Base-by-base conservation (phyloP, 2,113 vertebrate genomes). In the Engystomops pustulosus region DNA sequence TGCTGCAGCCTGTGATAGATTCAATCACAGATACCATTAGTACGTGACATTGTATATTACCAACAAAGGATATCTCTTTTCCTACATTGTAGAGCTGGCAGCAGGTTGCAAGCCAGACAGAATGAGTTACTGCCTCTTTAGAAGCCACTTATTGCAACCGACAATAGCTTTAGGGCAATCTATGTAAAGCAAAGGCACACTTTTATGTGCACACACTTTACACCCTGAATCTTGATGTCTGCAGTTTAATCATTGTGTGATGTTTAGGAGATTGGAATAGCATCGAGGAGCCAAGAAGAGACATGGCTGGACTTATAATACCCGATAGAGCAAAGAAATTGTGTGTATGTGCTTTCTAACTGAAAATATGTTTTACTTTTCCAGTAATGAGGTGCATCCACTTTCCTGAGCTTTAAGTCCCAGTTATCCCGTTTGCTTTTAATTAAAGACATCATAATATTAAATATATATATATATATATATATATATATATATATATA, bases 161-260 rank as follows among this genome's bases (percentile, higher is more conserved):
- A 82, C 80, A 82, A 82, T 82, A 82, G 80, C 80, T 82, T 72
- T 72, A 82, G 80, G 80, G 80, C 80, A 72, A 82, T 82, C 47
- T 82, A 72, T 82, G 80, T 82, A 71, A 82, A 82, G 80, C 47
- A 82, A 72, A 36, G 49, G 68, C 80, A 82, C 69, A 82, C 80
- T 82, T 82, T 72, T 72, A 82, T 82, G 80, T 82, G 68, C 68
- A 72, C 80, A 82, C 68, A 72, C 80, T 82, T 60, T 72, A 82
- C 69, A 82, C 69, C 49, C 69, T 72, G 68, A 82, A 55, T 82
- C 80, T 82, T 81, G 79, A 81, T 82, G 80, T 74, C 69, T 72
- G 69, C 69, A 82, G 68, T 72, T 82, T 82, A 82, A 72, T 82
- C 80, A 82, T 72, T 60, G 80, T 60, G 80, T 72, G 80, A 82